phyloP scores from a whole-genome alignment of 2,888 invertebrate genomes.

The Lutraria lutraria region DNA sequence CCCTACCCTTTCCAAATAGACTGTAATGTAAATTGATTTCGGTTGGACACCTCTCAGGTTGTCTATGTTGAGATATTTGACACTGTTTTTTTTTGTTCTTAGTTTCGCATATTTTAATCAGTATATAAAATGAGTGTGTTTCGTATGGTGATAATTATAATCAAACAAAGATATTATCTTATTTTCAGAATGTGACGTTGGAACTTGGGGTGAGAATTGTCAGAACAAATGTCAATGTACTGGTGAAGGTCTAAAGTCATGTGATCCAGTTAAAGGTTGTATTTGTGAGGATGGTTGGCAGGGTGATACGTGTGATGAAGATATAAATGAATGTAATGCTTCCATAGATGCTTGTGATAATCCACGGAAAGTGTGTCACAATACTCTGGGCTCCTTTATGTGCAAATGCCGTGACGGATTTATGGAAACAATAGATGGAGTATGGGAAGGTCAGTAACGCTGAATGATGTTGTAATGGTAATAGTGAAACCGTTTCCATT shows the following conservation, averaged over 20 bases:
- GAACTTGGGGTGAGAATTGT: slow-evolving; percentile 30
- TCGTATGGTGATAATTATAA: no score
- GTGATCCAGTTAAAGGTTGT: slow-evolving; percentile 63
- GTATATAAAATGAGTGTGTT: no score
- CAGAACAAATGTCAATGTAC: slow-evolving; percentile 27
- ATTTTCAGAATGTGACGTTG: slow-evolving; percentile 29
- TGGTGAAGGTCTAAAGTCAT: slow-evolving; percentile 50
- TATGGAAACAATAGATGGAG: slow-evolving; percentile 1
- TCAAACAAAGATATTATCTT: not conserved
- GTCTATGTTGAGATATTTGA: no score
- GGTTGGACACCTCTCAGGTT: no score
- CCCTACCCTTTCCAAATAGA: no score
- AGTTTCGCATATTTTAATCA: not conserved
- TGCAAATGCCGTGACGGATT: not conserved
- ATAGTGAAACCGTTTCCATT: no score
- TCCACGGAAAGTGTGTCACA: not conserved
- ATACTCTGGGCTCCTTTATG: not conserved
- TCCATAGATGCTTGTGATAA: not conserved
- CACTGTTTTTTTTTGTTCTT: no score
- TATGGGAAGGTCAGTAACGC: slow-evolving; percentile 32
- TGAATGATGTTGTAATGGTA: no score
- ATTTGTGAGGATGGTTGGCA: slow-evolving; percentile 65
- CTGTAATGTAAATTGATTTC: no score
- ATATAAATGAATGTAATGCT: slow-evolving; percentile 2
- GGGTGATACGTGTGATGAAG: slow-evolving; percentile 47